Conservation (phyloP, 2,888 invertebrate genomes). For the Aelia acuminata region DNA sequence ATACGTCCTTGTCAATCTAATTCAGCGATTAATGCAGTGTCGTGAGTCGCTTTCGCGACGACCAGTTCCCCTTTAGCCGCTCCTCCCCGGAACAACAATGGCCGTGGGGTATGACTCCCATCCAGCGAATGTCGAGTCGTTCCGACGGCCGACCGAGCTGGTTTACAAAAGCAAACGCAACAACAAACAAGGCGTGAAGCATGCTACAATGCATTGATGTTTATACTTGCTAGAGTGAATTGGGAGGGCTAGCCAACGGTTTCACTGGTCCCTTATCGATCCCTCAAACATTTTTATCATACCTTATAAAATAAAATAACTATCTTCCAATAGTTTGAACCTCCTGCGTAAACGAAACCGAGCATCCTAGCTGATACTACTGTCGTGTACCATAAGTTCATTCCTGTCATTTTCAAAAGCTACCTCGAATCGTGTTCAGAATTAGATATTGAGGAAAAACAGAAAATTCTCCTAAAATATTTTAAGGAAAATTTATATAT, state of each 20-base stretch:
- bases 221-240: neutral
- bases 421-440: too few relatives aligned
- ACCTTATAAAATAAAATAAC: neutral
- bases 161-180: slow-evolving; percentile 21
- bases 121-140: neutral
- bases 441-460: too few relatives aligned
- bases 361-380: too few relatives aligned
- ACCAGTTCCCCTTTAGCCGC: slow-evolving; percentile 16
- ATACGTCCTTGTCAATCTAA: slow-evolving; percentile 42
- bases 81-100: slow-evolving; percentile 23
- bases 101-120: slow-evolving; percentile 18
- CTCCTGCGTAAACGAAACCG: too few relatives aligned
- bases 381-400: too few relatives aligned
- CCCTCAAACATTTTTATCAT: fast-evolving
- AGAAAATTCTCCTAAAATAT: too few relatives aligned
- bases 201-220: neutral
- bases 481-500: too few relatives aligned
- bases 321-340: neutral
- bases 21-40: slow-evolving; percentile 36
- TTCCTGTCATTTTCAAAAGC: too few relatives aligned
- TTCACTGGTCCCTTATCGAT: neutral
- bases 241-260: slow-evolving; percentile 4
- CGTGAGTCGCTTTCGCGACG: neutral
- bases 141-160: neutral
- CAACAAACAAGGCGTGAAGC: slow-evolving; percentile 12